phyloP scores from a whole-genome alignment of 2,113 vertebrate genomes.

The Lagenorhynchus albirostris region DNA sequence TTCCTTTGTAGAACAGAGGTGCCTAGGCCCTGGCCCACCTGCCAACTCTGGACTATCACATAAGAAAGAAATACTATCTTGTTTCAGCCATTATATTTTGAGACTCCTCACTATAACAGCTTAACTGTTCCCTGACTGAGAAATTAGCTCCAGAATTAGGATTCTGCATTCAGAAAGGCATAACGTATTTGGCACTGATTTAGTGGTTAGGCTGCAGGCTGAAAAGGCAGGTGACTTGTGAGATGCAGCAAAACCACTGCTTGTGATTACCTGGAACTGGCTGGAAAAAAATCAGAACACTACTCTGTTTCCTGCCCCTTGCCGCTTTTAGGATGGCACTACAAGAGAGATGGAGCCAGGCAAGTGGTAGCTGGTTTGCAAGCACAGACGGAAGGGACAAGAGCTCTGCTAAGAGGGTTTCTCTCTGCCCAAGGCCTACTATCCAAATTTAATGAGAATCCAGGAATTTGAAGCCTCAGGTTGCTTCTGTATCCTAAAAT shows the following conservation, averaged over 20 bases:
- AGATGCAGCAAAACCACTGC: not conserved
- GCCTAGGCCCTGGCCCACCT: not conserved
- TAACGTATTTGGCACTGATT: not conserved
- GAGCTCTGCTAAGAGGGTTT: not conserved
- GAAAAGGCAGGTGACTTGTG: not conserved
- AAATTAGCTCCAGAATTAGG: not conserved
- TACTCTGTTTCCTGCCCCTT: not conserved
- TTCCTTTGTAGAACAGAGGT: not conserved
- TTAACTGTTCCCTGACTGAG: not conserved
- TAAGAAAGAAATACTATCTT: not conserved
- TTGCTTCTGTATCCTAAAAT: not conserved
- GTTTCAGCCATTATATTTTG: not conserved
- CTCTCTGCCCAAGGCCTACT: not conserved
- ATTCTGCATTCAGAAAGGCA: not conserved
- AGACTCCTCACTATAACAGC: not conserved
- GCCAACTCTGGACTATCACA: not conserved
- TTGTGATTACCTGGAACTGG: not conserved
- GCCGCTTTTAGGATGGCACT: not conserved
- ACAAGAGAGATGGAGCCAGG: not conserved
- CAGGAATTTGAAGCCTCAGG: not conserved
- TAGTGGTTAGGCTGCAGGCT: not conserved
- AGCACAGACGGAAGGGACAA: not conserved
- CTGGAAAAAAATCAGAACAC: not conserved
- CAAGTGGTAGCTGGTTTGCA: not conserved
- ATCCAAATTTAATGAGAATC: not conserved